These are phyloP conservation scores for Neomorphus geoffroyi DNA, from an alignment of 2,797 vertebrate genomes.

Conservation along the genomic window DNA sequence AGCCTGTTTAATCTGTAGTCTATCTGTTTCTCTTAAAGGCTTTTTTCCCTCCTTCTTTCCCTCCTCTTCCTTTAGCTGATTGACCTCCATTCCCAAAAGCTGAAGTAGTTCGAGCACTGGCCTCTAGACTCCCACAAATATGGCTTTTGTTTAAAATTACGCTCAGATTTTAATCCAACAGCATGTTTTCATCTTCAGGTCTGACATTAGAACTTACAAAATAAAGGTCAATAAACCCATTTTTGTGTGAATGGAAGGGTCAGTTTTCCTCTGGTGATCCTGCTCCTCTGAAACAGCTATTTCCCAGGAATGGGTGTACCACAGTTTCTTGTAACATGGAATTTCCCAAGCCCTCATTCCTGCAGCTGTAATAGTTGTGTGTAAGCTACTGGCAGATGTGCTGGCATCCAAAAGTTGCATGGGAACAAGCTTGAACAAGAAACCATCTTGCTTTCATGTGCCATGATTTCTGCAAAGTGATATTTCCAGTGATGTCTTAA, in stretches of 20 bases:
- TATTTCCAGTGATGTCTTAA: slow-evolving; percentile 69
- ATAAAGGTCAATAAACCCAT: background rate
- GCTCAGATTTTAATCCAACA: background rate
- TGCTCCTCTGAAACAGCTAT: background rate
- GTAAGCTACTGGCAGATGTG: background rate
- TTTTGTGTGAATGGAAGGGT: background rate
- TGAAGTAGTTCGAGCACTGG: background rate
- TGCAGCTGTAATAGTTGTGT: background rate
- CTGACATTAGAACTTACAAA: background rate
- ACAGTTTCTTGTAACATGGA: background rate
- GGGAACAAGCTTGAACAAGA: background rate
- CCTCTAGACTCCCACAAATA: background rate
- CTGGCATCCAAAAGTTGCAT: slow-evolving; percentile 52
- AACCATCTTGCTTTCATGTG: slow-evolving; percentile 68
- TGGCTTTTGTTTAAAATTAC: background rate
- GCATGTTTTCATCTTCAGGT: background rate
- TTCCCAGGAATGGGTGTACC: background rate
- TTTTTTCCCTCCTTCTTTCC: background rate
- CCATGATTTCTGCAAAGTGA: slow-evolving; percentile 54
- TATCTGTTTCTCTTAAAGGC: background rate
- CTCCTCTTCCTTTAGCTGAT: background rate
- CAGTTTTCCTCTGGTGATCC: background rate
- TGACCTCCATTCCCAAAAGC: background rate
- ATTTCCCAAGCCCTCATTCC: background rate
- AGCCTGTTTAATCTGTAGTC: background rate